Evolutionary conservation across 2,797 vertebrate species (phyloP), one percentile per base, ranked within the genome.

Genomic region (Myotis vivesi): DNA sequence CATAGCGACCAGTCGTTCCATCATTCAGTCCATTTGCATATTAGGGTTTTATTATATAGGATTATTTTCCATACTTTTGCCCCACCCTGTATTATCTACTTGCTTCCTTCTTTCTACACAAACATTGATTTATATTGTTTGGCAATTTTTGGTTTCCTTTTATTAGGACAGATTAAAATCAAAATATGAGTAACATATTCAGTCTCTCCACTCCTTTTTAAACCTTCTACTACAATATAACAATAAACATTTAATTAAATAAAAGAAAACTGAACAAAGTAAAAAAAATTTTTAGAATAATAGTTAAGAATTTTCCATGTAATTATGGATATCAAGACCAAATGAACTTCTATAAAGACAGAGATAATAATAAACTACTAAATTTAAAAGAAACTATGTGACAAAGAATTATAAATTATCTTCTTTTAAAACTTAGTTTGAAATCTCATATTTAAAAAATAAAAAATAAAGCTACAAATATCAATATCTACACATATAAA

Each of bases 171-270:
- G 9, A 30, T 94, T 81, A 86, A 88, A 89, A 57, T 72, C 49
- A 83, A 88, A 91, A 76, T 81, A 44, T 72, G 59, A 94, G 23
- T 81, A 96, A 92, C 51, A 68, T 20, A 86, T 94, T 55, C 25
- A 9, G 53, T 16, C 22, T 53, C 10, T 80, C 57, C 23, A 6
- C 25, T 36, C 66, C 28, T 89, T 72, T 73, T 69, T 59, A 75
- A 88, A 49, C 25, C 92, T 90, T 92, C 46, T 90, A 71, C 15
- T 59, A 15, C 25, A 83, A 53, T 41, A 76, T 38, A 93, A 96
- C 25, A 87, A 79, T 38, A 28, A 92, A 5, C 10, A 83, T 55
- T 95, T 66, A 64, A 49, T 80, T 41, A 88, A 87, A 77, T 72
- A 81, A 57, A 73, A 86, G 64, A 93, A 93, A 89, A 73, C 8